Conservation (phyloP, 2,888 invertebrate species). For the Therioaphis trifolii region DNA sequence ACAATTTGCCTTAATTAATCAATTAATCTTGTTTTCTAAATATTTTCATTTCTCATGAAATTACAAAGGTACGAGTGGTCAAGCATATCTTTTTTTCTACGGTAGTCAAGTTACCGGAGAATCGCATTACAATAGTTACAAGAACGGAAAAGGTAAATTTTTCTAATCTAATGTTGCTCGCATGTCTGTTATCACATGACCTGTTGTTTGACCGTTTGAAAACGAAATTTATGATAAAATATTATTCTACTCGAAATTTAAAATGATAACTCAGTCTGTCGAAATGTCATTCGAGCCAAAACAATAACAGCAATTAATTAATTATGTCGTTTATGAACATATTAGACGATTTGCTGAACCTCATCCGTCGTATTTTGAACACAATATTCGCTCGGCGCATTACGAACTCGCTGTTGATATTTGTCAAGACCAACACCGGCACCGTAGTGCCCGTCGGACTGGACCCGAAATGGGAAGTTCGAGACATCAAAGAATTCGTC, state of each 20-base stretch:
- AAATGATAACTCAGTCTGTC: not conserved
- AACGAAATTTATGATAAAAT: not conserved
- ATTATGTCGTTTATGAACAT: not conserved
- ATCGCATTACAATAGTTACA: too few species aligned
- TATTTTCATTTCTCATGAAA: too few species aligned
- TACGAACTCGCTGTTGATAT: conserved; percentile 69
- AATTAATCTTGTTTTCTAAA: too few species aligned
- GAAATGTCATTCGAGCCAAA: not conserved
- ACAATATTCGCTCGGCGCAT: conserved; percentile 38
- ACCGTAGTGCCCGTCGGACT: conserved; percentile 76
- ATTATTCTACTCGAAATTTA: not conserved
- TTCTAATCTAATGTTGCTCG: not conserved
- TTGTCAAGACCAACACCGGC: conserved; percentile 78
- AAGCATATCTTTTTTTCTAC: too few species aligned
- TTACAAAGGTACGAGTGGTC: too few species aligned
- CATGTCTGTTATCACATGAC: conserved; percentile 24
- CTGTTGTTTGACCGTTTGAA: conserved; percentile 26
- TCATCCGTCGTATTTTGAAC: conserved; percentile 41
- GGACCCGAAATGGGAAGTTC: conserved; percentile 80
- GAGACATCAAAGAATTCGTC: conserved; percentile 78
- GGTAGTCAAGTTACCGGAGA: too few species aligned
- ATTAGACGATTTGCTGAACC: not conserved
- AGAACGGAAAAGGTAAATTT: not conserved
- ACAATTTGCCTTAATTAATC: too few species aligned
- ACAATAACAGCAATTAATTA: not conserved